A percentile compares a stretch with the other conserved stretches of the same genome.
phyloP scores from a whole-genome alignment of 1,140 invertebrate species.

The Artemia franciscana region DNA sequence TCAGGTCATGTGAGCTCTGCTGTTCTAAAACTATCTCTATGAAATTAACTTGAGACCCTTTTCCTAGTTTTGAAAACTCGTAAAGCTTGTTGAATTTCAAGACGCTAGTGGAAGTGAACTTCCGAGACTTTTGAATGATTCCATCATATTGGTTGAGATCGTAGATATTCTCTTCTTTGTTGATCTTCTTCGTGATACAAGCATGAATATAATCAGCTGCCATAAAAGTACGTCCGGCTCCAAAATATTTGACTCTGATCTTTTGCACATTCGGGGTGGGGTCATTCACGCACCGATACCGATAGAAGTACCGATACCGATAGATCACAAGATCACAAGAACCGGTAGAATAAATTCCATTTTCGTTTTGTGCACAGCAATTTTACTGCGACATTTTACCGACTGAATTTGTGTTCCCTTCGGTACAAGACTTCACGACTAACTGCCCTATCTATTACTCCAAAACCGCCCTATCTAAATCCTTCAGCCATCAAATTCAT shows the following conservation, averaged over 20 bases:
- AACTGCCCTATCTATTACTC: not conserved
- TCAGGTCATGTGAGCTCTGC: too few species aligned
- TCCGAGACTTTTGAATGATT: not conserved
- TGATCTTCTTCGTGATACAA: not conserved
- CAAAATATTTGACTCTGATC: not conserved
- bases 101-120: not conserved
- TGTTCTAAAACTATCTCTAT: too few species aligned
- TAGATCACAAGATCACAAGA: not conserved
- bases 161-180: not conserved
- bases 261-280: not conserved
- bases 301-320: too few species aligned
- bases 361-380: constrained; percentile 8
- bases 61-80: too few species aligned
- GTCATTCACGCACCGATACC: too few species aligned
- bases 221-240: not conserved
- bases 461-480: not conserved
- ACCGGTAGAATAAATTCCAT: not conserved
- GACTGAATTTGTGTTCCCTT: not conserved
- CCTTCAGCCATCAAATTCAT: not conserved
- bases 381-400: constrained; percentile 2
- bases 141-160: not conserved
- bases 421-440: not conserved
- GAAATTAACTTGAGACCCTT: too few species aligned
- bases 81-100: not conserved
- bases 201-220: not conserved